These are phyloP conservation scores for Drosophila nigricruria DNA, from an alignment of 2,888 invertebrate species.

Conservation along the genomic window DNA sequence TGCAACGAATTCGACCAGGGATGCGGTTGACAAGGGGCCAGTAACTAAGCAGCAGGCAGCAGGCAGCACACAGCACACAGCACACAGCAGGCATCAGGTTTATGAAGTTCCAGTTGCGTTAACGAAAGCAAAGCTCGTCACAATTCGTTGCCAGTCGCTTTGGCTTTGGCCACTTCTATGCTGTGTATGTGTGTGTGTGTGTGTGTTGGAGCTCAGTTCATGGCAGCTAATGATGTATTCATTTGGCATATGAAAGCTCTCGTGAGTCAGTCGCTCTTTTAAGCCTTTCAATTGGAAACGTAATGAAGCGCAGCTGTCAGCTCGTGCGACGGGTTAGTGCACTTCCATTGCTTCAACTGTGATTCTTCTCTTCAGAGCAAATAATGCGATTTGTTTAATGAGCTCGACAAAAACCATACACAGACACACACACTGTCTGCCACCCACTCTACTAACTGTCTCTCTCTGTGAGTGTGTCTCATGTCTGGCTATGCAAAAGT, in stretches of 20 bases:
- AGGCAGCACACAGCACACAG: not conserved
- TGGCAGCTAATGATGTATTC: constrained; percentile 79
- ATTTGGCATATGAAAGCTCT: constrained; percentile 68
- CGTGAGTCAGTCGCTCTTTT: constrained; percentile 38
- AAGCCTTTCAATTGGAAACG: constrained; percentile 67
- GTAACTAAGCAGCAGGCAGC: constrained; percentile 14
- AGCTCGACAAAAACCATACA: constrained; percentile 43
- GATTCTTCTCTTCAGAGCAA: constrained; percentile 62
- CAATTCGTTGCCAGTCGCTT: constrained; percentile 37
- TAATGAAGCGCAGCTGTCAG: constrained; percentile 76
- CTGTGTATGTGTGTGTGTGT: not conserved
- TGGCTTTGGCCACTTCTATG: constrained; percentile 55
- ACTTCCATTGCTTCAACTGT: constrained; percentile 58
- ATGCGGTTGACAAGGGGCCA: constrained; percentile 4
- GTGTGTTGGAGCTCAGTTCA: constrained; percentile 59
- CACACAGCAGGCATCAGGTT: constrained; percentile 1
- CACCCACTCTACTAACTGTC: not conserved
- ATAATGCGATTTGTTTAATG: constrained; percentile 78
- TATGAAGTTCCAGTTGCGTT: constrained; percentile 7
- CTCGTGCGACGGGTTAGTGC: constrained; percentile 60
- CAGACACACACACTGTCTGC: not conserved
- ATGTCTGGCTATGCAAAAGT: constrained; percentile 28
- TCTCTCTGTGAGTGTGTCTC: constrained; percentile 4
- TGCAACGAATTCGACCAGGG: constrained; percentile 8
- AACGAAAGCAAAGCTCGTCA: constrained; percentile 10